phyloP scores from a whole-genome alignment of 1,140 invertebrate genomes.

The Atopsyche davidsoni region DNA sequence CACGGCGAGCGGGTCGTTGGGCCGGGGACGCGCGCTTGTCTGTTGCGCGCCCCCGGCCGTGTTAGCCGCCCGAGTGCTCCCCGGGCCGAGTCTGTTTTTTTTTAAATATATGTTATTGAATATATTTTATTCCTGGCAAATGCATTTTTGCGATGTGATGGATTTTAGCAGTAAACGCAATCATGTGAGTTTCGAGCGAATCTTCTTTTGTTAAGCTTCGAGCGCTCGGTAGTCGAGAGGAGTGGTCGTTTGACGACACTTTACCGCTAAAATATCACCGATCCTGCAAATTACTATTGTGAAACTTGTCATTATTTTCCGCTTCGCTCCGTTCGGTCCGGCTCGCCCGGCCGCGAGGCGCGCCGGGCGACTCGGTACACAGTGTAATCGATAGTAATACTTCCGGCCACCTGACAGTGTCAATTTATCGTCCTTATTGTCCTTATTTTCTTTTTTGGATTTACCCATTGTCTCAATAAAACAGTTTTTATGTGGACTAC shows the following conservation, averaged over 20 bases:
- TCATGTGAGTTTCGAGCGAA: conserved; percentile 55
- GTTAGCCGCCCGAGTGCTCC: neutral
- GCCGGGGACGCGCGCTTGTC: conserved; percentile 27
- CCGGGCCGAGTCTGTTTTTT: conserved; percentile 37
- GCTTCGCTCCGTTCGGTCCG: conserved; percentile 45
- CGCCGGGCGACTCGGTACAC: too few relatives aligned
- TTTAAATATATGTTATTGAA: conserved; percentile 66
- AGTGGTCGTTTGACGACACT: conserved; percentile 44
- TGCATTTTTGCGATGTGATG: conserved; percentile 73
- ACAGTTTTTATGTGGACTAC: conserved; percentile 32
- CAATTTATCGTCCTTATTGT: conserved; percentile 15
- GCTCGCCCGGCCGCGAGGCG: conserved; percentile 10
- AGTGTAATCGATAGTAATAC: conserved; percentile 24
- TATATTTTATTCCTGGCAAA: conserved; percentile 74
- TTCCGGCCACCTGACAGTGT: conserved; percentile 26
- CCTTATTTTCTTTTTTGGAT: conserved; percentile 26
- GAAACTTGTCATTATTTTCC: conserved; percentile 52
- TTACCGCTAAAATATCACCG: conserved; percentile 54
- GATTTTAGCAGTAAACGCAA: conserved; percentile 68
- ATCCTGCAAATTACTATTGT: conserved; percentile 38
- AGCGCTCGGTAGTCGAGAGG: too few relatives aligned
- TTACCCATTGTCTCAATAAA: conserved; percentile 30
- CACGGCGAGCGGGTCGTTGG: conserved; percentile 3
- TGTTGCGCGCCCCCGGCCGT: conserved; percentile 6
- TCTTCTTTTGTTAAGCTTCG: too few relatives aligned